Percentiles rank a stretch among this genome's conserved stretches.
phyloP scores from a whole-genome alignment of 2,888 invertebrate species.

The Anthophora plumipes region DNA sequence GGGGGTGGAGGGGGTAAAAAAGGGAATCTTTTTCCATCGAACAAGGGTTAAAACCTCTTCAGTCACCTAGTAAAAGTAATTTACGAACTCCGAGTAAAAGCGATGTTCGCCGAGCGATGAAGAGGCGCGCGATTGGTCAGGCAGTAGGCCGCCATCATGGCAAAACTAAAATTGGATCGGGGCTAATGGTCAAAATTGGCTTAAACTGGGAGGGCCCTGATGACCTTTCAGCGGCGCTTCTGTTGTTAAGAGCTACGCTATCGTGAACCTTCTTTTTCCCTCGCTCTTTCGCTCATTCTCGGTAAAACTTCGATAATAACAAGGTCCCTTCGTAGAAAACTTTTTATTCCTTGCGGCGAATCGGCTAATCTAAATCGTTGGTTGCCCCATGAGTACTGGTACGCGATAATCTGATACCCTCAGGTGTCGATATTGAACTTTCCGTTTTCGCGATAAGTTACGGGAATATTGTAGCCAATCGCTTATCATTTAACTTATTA shows the following conservation, averaged over 20 bases:
- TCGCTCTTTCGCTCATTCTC: conserved; percentile 36
- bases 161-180: conserved; percentile 76
- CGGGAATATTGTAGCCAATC: not conserved
- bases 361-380: conserved; percentile 65
- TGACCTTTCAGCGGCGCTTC: conserved; percentile 71
- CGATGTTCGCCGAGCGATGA: conserved; percentile 58
- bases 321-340: conserved; percentile 74
- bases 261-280: conserved; percentile 62
- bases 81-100: conserved; percentile 55
- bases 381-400: conserved; percentile 49
- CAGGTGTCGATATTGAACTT: conserved; percentile 47
- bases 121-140: conserved; percentile 69
- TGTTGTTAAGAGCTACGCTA: conserved; percentile 72
- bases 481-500: not conserved
- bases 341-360: conserved; percentile 76
- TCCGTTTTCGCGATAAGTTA: conserved; percentile 31
- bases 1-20: conserved; percentile 4
- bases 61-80: conserved; percentile 64
- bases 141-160: conserved; percentile 72
- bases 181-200: conserved; percentile 78
- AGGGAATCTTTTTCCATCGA: conserved; percentile 34
- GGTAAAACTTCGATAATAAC: conserved; percentile 77
- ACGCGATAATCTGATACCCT: conserved; percentile 48
- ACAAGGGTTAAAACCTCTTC: conserved; percentile 51
- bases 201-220: conserved; percentile 74